Evolutionary conservation across 1,140 invertebrate genomes (phyloP), one percentile per base, ranked within the genome.

Genomic region (Pseudomyrmex sp.): DNA sequence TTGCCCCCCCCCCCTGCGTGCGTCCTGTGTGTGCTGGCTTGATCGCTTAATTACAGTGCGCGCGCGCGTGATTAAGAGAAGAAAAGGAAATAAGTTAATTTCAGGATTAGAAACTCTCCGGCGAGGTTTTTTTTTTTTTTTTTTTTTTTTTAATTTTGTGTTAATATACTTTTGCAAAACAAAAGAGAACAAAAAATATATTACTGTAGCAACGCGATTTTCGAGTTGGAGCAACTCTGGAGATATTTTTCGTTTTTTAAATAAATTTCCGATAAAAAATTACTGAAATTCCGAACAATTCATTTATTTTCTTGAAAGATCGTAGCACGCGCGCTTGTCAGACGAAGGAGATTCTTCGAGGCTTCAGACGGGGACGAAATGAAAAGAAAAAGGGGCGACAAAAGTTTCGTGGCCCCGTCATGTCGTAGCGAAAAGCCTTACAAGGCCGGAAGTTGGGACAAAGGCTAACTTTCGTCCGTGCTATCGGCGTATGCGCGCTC

Each of bases 361-460:
- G 13, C 73, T 79, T 56, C 35, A 73, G 58, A 56, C 26, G 35
- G 68, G 74, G 46, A 56, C 62, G 26, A 76, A 72, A 69, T 73
- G 44, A 48, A 85, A 85, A 88, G 75, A 82, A 87, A 23, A 75
- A 75, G 85, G 50, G 50, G 44, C 63, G 80, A 84, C 58, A 74
- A 90, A 91, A 91, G 87, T 91, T 89, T 90, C 59, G 80, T 85
- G 72, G 80, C 76, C 82, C 65, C 54, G 79, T 63, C 68, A 58
- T 79, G 70, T 74, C 76, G 66, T 76, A 59, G 73, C 66, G 82
- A 82, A 83, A 85, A 90, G 82, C 84, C 73, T 83, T 84, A 73
- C 75, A 84, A 66, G 83, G 58, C 79, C 86, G 88, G 75, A 91
- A 90, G 84, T 91, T 87, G 85, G 63, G 86, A 91, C 87, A 91